Conservation (phyloP, 2,888 invertebrate genomes). For the Caenorhabditis uteleia region DNA sequence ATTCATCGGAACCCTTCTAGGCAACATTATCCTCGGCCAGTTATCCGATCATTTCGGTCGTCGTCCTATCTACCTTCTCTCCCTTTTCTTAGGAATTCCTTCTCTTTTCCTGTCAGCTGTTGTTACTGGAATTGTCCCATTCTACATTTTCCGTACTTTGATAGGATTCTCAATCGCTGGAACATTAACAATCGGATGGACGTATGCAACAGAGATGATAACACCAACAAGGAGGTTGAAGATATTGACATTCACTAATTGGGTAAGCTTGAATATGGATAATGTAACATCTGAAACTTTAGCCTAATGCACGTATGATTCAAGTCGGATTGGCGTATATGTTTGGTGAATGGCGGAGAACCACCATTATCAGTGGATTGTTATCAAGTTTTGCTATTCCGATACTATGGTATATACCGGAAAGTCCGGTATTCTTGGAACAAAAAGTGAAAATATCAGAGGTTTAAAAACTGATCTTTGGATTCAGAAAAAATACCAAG, state of each 20-base stretch:
- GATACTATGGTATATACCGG: slow-evolving; percentile 23
- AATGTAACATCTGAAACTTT: background rate
- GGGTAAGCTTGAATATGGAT: slow-evolving; percentile 9
- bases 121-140: slow-evolving; percentile 8
- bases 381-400: slow-evolving; percentile 21
- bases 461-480: background rate
- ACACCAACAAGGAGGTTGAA: slow-evolving; percentile 19
- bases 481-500: background rate
- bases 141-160: slow-evolving; percentile 29
- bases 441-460: slow-evolving; percentile 22
- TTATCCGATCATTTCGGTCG: slow-evolving; percentile 30
- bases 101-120: slow-evolving; percentile 17
- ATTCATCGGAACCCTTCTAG: slow-evolving; percentile 32
- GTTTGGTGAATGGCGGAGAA: slow-evolving; percentile 18
- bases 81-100: slow-evolving; percentile 31
- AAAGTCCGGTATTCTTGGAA: slow-evolving; percentile 33
- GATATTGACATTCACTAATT: slow-evolving; percentile 23
- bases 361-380: slow-evolving; percentile 17
- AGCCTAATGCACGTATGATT: slow-evolving; percentile 37
- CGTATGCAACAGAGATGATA: slow-evolving; percentile 36
- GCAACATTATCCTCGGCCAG: slow-evolving; percentile 32
- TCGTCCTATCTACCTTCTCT: slow-evolving; percentile 16
- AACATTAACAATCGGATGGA: slow-evolving; percentile 37
- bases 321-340: slow-evolving; percentile 23
- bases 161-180: slow-evolving; percentile 31